Evolutionary conservation across 2,797 vertebrate genomes (phyloP).

Genomic region (Rallus crepitans): DNA sequence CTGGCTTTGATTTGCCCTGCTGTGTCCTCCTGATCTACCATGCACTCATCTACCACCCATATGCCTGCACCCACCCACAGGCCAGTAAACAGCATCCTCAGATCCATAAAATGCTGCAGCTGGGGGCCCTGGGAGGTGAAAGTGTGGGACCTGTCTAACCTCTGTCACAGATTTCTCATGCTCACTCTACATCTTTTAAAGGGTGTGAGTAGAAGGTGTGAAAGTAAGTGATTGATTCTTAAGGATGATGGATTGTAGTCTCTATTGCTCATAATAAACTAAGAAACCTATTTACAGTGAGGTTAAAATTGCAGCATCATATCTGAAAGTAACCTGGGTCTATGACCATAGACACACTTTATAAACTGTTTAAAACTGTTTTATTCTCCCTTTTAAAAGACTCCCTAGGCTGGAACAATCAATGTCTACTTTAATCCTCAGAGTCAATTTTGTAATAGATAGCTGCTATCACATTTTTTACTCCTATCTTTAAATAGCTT

Average conservation of each 20-base stretch:
- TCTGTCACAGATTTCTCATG: neutral
- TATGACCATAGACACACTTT: neutral
- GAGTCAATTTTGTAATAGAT: neutral
- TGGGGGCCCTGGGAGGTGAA: neutral
- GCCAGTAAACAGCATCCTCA: neutral
- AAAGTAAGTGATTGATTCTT: neutral
- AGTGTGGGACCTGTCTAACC: neutral
- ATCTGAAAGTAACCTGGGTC: neutral
- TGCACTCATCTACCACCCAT: neutral
- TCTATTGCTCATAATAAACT: neutral
- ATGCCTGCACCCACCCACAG: neutral
- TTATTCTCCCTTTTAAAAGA: neutral
- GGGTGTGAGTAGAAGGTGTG: neutral
- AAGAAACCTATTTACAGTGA: neutral
- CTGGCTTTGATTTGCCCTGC: neutral
- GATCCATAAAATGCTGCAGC: neutral
- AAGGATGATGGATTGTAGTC: neutral
- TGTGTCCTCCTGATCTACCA: rapidly evolving
- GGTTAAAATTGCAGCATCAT: neutral
- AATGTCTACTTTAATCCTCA: neutral
- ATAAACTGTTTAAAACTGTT: neutral
- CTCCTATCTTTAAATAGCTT: neutral
- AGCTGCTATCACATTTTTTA: neutral
- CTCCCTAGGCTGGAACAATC: neutral
- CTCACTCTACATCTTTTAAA: neutral